Percentiles rank a stretch among this genome's conserved stretches.
Conservation (phyloP, 1,140 invertebrate genomes). For the Heliothis subflexa region DNA sequence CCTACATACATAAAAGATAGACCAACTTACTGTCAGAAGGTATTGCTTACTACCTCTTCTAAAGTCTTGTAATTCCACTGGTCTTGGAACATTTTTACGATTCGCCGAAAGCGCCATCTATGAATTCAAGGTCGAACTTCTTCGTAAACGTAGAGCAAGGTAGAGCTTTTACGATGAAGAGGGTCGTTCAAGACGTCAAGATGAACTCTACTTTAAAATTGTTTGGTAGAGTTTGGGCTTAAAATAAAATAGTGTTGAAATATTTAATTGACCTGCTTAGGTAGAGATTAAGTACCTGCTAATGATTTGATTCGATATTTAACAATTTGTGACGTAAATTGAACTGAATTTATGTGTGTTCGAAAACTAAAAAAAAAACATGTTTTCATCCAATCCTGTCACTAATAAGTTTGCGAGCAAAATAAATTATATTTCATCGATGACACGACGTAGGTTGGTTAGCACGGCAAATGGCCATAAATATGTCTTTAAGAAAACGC, state of each 20-base stretch:
- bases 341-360: background rate
- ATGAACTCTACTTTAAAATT: slow-evolving; percentile 12
- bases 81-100: slow-evolving; percentile 26
- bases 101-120: slow-evolving; percentile 52
- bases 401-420: background rate
- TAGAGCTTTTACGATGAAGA: slow-evolving; percentile 20
- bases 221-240: slow-evolving; percentile 15
- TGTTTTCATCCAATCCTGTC: background rate
- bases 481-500: background rate
- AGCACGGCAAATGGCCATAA: slow-evolving; percentile 1
- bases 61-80: slow-evolving; percentile 32
- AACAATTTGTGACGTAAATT: background rate
- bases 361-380: background rate
- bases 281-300: slow-evolving; percentile 20
- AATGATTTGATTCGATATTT: background rate
- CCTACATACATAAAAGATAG: no score
- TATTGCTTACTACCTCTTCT: background rate
- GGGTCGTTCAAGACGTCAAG: background rate
- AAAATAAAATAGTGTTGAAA: slow-evolving; percentile 31
- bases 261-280: slow-evolving; percentile 11
- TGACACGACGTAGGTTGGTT: background rate
- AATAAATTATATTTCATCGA: background rate
- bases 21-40: background rate
- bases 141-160: background rate
- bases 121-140: slow-evolving; percentile 46